Conservation (phyloP, 2,888 invertebrate genomes). For the Ypsolopha sequella region DNA sequence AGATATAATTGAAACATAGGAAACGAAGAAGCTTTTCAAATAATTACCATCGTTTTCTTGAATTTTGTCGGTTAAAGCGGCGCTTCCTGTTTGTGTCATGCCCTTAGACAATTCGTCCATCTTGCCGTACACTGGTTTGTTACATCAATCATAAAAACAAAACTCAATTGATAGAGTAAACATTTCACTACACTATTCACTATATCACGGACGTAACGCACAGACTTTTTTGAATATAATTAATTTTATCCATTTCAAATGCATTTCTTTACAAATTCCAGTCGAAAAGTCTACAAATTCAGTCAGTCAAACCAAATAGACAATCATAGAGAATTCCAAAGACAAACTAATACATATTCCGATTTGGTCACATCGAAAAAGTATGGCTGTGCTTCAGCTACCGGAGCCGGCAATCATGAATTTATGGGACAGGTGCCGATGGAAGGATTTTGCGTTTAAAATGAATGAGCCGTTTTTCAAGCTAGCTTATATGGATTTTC, state of each 20-base stretch:
- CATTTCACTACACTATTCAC: constrained; percentile 42
- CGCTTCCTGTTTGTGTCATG: constrained; percentile 70
- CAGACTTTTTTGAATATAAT: constrained; percentile 45
- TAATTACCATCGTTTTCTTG: constrained; percentile 53
- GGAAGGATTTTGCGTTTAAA: no score
- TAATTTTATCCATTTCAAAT: constrained; percentile 48
- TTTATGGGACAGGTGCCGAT: no score
- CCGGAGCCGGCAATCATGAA: no score
- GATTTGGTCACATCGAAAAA: not conserved
- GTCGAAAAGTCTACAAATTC: constrained; percentile 24
- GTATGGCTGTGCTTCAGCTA: no score
- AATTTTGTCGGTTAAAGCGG: constrained; percentile 63
- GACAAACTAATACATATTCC: not conserved
- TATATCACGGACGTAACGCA: constrained; percentile 31
- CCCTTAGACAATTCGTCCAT: constrained; percentile 71
- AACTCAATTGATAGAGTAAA: constrained; percentile 1
- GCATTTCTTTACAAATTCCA: constrained; percentile 40
- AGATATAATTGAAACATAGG: not conserved
- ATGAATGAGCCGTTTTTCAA: no score
- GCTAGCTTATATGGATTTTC: no score
- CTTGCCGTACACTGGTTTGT: constrained; percentile 66
- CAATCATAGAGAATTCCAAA: not conserved
- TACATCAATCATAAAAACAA: constrained; percentile 60
- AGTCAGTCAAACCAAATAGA: constrained; percentile 24
- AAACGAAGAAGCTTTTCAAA: not conserved